phyloP scores from a whole-genome alignment of 1,140 invertebrate species.

The Magallana ariakensis region DNA sequence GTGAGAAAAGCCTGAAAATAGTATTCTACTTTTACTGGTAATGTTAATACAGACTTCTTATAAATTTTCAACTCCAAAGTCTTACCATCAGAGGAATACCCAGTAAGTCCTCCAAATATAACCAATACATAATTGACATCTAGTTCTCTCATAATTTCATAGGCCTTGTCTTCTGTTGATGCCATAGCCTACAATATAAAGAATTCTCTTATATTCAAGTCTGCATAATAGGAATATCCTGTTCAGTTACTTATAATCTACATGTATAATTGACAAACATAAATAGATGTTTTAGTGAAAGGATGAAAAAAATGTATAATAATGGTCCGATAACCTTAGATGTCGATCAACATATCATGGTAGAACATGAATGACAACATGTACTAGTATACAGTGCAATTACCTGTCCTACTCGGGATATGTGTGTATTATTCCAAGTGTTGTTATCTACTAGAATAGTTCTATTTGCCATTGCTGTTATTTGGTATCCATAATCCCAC shows the following conservation, averaged over 20 bases:
- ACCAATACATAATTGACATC: conserved; percentile 99
- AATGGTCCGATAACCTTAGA: not conserved
- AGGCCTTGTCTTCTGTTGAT: conserved; percentile 96
- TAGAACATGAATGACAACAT: too few species aligned
- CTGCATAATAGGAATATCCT: too few species aligned
- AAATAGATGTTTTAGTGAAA: not conserved
- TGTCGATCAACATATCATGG: not conserved
- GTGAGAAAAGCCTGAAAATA: too few species aligned
- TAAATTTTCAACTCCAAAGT: conserved; percentile 30
- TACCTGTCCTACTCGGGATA: conserved; percentile 87
- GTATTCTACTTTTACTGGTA: too few species aligned
- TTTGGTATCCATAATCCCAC: conserved; percentile 99
- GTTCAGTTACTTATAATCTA: too few species aligned
- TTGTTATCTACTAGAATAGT: conserved; percentile 99
- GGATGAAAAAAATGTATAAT: not conserved
- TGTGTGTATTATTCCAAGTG: conserved; percentile 99
- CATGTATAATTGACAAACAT: not conserved
- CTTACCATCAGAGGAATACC: conserved; percentile 98
- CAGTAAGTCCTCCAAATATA: conserved; percentile 98
- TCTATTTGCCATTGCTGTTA: conserved; percentile 99
- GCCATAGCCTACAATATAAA: conserved; percentile 89
- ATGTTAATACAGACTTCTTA: too few species aligned
- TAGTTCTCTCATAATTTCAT: conserved; percentile 97
- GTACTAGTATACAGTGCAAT: not conserved
- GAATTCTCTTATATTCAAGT: not conserved